phyloP scores from a whole-genome alignment of 1,140 invertebrate species.

The Magallana gigas region DNA sequence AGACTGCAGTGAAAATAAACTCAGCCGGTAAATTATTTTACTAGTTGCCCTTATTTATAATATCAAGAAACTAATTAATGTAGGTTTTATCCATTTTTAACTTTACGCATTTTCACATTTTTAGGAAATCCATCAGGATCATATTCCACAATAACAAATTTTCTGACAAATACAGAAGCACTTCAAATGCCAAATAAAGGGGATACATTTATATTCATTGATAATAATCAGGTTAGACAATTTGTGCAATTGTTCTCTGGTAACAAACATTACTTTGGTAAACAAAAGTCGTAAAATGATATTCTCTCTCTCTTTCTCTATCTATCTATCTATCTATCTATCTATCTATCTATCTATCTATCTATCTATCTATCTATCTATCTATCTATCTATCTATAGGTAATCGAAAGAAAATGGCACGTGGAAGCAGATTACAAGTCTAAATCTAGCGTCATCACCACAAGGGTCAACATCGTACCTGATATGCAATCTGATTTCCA shows the following conservation, averaged over 20 bases:
- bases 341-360: too few relatives aligned
- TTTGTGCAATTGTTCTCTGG: neutral
- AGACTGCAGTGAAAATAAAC: neutral
- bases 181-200: neutral
- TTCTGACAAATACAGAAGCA: neutral
- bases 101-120: too few relatives aligned
- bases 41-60: too few relatives aligned
- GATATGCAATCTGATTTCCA: neutral
- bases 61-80: too few relatives aligned
- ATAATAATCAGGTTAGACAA: neutral
- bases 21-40: neutral
- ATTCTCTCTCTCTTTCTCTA: too few relatives aligned
- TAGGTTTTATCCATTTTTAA: too few relatives aligned
- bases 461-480: neutral
- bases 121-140: neutral
- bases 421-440: neutral
- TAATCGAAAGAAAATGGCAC: slow-evolving; percentile 23
- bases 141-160: neutral
- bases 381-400: too few relatives aligned
- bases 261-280: too few relatives aligned
- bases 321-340: too few relatives aligned
- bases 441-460: neutral
- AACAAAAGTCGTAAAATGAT: too few relatives aligned
- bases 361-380: too few relatives aligned
- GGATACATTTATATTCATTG: neutral